These are phyloP conservation scores for Cremastobaeus sp. DNA, from an alignment of 2,888 invertebrate species.

Conservation along the genomic window DNA sequence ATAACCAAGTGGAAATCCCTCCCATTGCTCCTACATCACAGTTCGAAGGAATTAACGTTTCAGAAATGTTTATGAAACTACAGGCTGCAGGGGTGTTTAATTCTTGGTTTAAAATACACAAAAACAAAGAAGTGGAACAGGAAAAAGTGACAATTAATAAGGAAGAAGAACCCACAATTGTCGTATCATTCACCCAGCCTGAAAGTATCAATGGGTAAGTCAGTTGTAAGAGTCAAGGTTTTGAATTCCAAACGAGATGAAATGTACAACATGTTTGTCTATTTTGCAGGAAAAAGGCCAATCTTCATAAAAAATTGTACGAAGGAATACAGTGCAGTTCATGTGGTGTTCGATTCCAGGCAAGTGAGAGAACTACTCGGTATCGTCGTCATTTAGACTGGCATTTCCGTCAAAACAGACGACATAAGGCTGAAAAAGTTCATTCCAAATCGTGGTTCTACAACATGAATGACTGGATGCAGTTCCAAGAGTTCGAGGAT, in stretches of 20 bases:
- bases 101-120: too few species aligned
- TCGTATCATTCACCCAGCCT: too few species aligned
- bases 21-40: constrained; percentile 52
- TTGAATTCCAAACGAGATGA: too few species aligned
- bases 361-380: constrained; percentile 88
- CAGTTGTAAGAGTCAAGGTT: too few species aligned
- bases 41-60: too few species aligned
- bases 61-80: too few species aligned
- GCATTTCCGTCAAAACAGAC: constrained; percentile 97
- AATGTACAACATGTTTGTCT: too few species aligned
- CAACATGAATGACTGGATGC: constrained; percentile 93
- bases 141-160: too few species aligned
- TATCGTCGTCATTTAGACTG: constrained; percentile 98
- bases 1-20: constrained; percentile 40
- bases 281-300: constrained; percentile 84
- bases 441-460: constrained; percentile 94
- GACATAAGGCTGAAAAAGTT: constrained; percentile 89
- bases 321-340: constrained; percentile 97
- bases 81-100: too few species aligned
- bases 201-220: too few species aligned
- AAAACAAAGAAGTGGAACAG: too few species aligned
- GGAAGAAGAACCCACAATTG: too few species aligned
- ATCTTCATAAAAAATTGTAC: constrained; percentile 85
- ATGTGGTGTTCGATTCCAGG: constrained; percentile 95
- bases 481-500: constrained; percentile 96